Base-by-base conservation (phyloP, 2,888 invertebrate genomes). In the Lampropteryx suffumata region DNA sequence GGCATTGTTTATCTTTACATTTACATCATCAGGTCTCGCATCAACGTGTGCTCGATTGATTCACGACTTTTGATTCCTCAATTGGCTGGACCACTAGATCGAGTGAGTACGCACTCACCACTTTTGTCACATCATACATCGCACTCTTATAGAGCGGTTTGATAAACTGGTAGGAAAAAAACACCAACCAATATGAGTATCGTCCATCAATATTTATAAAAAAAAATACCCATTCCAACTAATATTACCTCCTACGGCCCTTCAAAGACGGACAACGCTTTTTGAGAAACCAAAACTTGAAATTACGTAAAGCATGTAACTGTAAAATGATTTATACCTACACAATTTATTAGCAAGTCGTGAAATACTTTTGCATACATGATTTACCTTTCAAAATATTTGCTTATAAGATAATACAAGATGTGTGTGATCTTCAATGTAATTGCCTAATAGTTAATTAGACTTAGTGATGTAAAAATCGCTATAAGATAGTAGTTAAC, bases 1-100 rank as follows among this genome's bases (percentile, higher is more conserved):
- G 74, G 75, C 69, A 62, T 67, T 73, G 75, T 77, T 81, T 84
- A 62, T 79, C 69, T 71, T n/a, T n/a, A n/a, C n/a, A 71, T 77
- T 79, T 78, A 78, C 79, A 77, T 77, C 76, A 78, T 69, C 62
- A 65, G 32, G 61, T 65, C 58, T 59, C 63, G 61, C 60, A 64
- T 60, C 57, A 61, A 21, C 35, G 35, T 17, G 34, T 55, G 37
- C 52, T 21, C 10, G 53, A 55, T 60, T 54, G 59, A 60, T 60
- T 60, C 56, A 57, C 59, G 53, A 64, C 50, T 61, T 50, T 54
- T 50, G 52, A 55, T 57, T 56, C 52, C 39, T 62, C 48, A 48
- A 55, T 61, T 37, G 26, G 24, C 14, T 28, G 37, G 37, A 47
- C 24, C 7, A 24, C 5, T 24, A 24, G 4, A 50, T 63, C 64